phyloP scores from a whole-genome alignment of 2,888 invertebrate genomes.

The Julus scandinavius region DNA sequence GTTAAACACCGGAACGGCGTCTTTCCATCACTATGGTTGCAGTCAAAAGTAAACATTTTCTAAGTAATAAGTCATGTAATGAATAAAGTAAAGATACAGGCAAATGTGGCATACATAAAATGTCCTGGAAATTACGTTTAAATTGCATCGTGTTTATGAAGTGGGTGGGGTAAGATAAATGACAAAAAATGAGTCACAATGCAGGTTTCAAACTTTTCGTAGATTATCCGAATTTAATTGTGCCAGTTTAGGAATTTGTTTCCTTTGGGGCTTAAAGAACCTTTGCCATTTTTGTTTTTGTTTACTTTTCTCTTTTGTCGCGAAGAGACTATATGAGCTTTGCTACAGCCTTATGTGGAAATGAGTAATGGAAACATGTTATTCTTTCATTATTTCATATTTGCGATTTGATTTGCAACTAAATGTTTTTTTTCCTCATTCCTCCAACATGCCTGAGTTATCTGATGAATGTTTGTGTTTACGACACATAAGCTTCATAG shows the following conservation, averaged over 20 bases:
- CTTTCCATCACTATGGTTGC: neutral
- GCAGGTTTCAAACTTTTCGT: neutral
- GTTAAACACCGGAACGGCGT: neutral
- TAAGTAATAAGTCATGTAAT: constrained; percentile 9
- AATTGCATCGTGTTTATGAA: neutral
- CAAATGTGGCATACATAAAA: neutral
- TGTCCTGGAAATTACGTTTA: neutral
- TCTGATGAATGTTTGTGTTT: neutral
- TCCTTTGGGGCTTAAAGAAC: neutral
- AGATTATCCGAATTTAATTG: neutral
- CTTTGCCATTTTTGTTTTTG: neutral
- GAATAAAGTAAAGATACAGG: neutral
- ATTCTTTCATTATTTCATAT: neutral
- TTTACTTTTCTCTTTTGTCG: neutral
- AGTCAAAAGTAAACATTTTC: neutral
- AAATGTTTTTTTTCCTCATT: neutral
- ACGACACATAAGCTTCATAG: neutral
- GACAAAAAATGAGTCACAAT: neutral
- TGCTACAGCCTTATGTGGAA: neutral
- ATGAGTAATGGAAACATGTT: neutral
- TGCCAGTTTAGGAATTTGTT: neutral
- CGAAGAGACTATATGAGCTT: neutral
- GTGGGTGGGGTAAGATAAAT: neutral
- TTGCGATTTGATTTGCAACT: neutral
- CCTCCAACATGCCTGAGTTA: neutral